Base-by-base conservation (phyloP, 2,888 invertebrate species). In the Athripsodes cinereus region DNA sequence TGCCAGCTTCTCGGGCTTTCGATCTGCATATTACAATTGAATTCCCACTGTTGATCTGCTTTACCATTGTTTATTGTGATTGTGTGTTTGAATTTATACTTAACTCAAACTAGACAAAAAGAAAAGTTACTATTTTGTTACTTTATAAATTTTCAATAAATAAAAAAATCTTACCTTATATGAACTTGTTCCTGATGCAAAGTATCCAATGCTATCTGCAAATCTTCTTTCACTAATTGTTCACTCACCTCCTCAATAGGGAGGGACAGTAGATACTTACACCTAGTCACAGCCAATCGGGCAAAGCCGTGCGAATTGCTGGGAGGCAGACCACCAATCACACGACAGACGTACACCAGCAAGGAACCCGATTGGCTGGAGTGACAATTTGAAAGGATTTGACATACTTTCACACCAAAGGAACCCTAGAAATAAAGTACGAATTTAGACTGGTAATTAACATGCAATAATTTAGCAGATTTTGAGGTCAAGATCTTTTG, bases 341-440 rank as follows among this genome's bases (percentile, higher is more conserved):
- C 85, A 21, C 84, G 82, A 49, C 86, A 84, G 34, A 82, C 80
- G 19, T 91, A 75, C 63, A 92, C 82, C 47, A 92, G 74, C 13
- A 92, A 74, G 0, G 86, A 78, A 0, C 92, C 91, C 18, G 87
- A 87, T 69, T 90, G 90, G 22, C 77, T 79, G 21, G 81, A 78
- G 69, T 84, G 88, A 16, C 86, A 85, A 35, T 85, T 81, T 46
- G 85, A 84, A 46, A 92, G 71, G 62, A 88, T 86, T 64, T 82
- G 82, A 66, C 88, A 74, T 0, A 88, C 76, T 68, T 86, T 85
- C 57, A 85, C 76, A 3, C 86, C 83, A 65, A 87, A 84, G 61
- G 83, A 81, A 0, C 86, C 84, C 82, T 86, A n/a, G 73, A n/a
- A 75, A 73, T 19, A 34, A 48, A 20, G n/a, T n/a, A n/a, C n/a